Evolutionary conservation across 2,113 vertebrate species (phyloP).

Genomic region (Synchiropus splendidus): DNA sequence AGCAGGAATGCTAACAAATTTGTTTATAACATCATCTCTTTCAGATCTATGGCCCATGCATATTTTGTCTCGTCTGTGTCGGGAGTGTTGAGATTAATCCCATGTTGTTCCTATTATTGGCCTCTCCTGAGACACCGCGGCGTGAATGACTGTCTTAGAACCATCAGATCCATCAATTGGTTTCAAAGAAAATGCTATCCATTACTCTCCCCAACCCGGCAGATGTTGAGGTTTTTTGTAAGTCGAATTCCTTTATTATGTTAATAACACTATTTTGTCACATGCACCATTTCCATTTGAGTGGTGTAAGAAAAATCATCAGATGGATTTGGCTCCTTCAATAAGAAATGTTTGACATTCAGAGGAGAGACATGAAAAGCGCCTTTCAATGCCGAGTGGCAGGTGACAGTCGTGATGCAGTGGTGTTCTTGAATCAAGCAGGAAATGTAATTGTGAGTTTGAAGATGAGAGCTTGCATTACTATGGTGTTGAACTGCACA

Average conservation of each 20-base stretch:
- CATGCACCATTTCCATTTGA: slow-evolving; percentile 62
- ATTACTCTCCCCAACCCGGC: slow-evolving; percentile 58
- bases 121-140: slow-evolving; percentile 63
- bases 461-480: slow-evolving; percentile 39
- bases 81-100: slow-evolving; percentile 59
- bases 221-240: slow-evolving; percentile 67
- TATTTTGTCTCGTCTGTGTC: slow-evolving; percentile 52
- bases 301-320: slow-evolving; percentile 58
- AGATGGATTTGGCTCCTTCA: slow-evolving; percentile 60
- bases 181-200: slow-evolving; percentile 69
- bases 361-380: slow-evolving; percentile 53
- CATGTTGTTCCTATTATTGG: slow-evolving; percentile 64
- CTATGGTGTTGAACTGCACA: slow-evolving; percentile 38
- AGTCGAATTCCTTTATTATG: slow-evolving; percentile 67
- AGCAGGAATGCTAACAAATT: slow-evolving; percentile 35
- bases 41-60: slow-evolving; percentile 41
- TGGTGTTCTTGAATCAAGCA: slow-evolving; percentile 33
- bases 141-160: slow-evolving; percentile 62
- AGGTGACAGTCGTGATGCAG: slow-evolving; percentile 63
- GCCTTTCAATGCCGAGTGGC: slow-evolving; percentile 56
- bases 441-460: slow-evolving; percentile 44
- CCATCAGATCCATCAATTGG: slow-evolving; percentile 66
- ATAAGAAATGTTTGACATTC: slow-evolving; percentile 65
- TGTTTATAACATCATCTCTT: slow-evolving; percentile 43
- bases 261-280: slow-evolving; percentile 63